Conservation (phyloP, 2,113 vertebrate genomes). For the Lepus americanus region DNA sequence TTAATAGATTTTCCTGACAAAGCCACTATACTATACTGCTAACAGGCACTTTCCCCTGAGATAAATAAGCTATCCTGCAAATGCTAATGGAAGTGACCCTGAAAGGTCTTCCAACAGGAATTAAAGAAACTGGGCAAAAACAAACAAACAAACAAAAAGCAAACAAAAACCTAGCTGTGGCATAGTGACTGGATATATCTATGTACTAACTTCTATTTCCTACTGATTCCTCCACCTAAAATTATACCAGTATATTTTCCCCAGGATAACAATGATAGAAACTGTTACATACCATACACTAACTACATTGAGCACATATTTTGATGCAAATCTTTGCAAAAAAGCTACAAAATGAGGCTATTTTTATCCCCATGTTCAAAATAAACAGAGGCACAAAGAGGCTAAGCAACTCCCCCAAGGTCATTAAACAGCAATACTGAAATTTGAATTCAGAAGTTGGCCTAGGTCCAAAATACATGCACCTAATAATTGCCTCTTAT, state of each 20-base stretch:
- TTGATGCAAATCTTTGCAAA: not conserved
- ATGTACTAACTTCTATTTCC: not conserved
- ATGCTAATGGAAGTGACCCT: conserved; percentile 49
- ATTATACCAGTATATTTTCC: not conserved
- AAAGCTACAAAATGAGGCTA: not conserved
- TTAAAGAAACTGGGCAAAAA: conserved; percentile 44
- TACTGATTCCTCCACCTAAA: not conserved
- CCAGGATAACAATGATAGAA: not conserved
- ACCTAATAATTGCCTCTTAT: not conserved
- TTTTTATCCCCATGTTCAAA: conserved; percentile 10
- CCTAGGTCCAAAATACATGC: not conserved
- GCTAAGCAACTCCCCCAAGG: not conserved
- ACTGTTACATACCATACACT: not conserved
- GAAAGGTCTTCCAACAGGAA: conserved; percentile 38
- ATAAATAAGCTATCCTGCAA: conserved; percentile 36
- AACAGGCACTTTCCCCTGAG: conserved; percentile 45
- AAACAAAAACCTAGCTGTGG: not conserved
- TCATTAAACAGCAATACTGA: not conserved
- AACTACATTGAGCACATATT: not conserved
- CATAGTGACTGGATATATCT: not conserved
- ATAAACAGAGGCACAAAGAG: not conserved
- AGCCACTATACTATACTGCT: not conserved
- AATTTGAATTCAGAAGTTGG: not conserved
- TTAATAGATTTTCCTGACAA: conserved; percentile 63
- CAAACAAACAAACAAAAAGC: conserved; percentile 6